These are phyloP conservation scores for Drosophila pseudoananassae DNA, from an alignment of 1,140 invertebrate genomes.

Conservation along the genomic window DNA sequence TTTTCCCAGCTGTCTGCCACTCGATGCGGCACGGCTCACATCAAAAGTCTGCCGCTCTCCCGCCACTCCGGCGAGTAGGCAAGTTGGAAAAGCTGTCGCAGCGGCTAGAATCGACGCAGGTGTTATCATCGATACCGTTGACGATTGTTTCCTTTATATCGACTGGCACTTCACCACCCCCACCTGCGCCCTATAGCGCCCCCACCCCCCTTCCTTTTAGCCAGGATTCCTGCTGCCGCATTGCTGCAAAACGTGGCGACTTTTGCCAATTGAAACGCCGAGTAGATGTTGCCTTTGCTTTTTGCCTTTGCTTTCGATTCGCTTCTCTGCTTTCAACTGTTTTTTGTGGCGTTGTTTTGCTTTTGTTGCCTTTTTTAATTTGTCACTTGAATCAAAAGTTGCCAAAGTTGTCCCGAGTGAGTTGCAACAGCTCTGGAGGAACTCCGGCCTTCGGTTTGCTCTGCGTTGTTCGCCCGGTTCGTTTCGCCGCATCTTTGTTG, in stretches of 20 bases:
- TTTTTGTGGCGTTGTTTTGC: constrained; percentile 48
- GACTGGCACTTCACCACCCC: constrained; percentile 50
- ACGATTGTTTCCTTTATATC: constrained; percentile 71
- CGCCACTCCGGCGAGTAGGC: constrained; percentile 1
- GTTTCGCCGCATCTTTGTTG: constrained; percentile 36
- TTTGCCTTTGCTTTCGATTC: constrained; percentile 14
- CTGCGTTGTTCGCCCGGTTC: constrained; percentile 23
- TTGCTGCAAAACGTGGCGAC: constrained; percentile 68
- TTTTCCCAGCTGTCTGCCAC: constrained; percentile 58
- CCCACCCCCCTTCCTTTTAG: not conserved
- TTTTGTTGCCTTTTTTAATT: constrained; percentile 73
- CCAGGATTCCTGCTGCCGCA: constrained; percentile 41
- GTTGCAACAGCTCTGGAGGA: constrained; percentile 18
- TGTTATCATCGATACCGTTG: constrained; percentile 79
- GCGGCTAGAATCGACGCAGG: constrained; percentile 61
- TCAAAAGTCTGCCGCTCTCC: constrained; percentile 61
- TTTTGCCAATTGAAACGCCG: constrained; percentile 69
- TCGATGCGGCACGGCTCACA: constrained; percentile 75
- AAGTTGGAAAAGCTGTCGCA: constrained; percentile 75
- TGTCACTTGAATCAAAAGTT: constrained; percentile 81
- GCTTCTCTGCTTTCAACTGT: constrained; percentile 20
- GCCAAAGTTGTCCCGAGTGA: constrained; percentile 69
- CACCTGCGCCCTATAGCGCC: constrained; percentile 4
- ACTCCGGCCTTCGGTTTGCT: constrained; percentile 28
- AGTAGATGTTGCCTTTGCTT: constrained; percentile 25